Conservation (phyloP, 2,113 vertebrate genomes). For the Cinclus cinclus region DNA sequence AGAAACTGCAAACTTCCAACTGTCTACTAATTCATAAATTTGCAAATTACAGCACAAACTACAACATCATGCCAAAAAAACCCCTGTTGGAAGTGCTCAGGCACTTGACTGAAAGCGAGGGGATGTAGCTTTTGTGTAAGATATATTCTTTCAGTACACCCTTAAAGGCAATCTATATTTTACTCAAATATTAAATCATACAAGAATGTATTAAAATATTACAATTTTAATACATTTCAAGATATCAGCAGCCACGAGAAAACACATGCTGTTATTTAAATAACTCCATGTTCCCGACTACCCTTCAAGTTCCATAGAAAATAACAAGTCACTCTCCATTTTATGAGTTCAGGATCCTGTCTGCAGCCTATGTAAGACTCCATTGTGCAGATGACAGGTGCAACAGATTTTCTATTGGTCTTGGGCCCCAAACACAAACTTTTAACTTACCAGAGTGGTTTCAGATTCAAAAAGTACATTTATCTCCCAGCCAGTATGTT, state of each 20-base stretch:
- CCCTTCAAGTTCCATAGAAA: neutral
- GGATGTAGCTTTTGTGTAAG: neutral
- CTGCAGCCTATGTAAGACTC: neutral
- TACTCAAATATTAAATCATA: neutral
- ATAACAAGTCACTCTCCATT: neutral
- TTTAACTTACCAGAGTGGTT: neutral
- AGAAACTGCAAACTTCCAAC: neutral
- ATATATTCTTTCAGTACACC: neutral
- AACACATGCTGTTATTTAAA: neutral
- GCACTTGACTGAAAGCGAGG: neutral
- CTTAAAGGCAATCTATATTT: neutral
- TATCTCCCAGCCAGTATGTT: neutral
- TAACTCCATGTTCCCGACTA: fast-evolving
- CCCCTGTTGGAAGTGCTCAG: neutral
- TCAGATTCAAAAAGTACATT: neutral
- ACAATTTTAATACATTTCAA: neutral
- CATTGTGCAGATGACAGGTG: neutral
- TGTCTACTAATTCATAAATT: neutral
- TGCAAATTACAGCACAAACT: neutral
- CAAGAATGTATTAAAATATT: neutral
- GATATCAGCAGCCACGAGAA: neutral
- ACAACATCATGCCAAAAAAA: neutral
- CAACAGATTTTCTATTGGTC: neutral
- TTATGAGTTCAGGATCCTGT: neutral
- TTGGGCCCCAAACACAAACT: neutral